A percentile compares a stretch with the other conserved stretches of the same genome.
These are phyloP conservation scores for Ephialtes manifestator DNA, from an alignment of 2,888 invertebrate genomes.

Conservation along the genomic window DNA sequence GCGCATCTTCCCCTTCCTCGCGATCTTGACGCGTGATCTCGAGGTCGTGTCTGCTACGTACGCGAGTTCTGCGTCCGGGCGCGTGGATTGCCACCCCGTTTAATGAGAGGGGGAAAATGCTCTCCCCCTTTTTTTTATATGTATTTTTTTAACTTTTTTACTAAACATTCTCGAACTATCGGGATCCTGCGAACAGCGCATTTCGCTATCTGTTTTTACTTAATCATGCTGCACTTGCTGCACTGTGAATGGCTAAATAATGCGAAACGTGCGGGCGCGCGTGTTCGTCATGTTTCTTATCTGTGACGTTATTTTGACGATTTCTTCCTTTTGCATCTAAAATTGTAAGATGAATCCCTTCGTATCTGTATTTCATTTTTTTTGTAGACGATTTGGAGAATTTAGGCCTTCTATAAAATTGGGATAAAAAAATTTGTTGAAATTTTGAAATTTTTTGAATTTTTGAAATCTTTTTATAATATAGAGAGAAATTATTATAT, in stretches of 20 bases:
- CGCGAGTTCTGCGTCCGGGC: slow-evolving; percentile 39
- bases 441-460: too few species aligned
- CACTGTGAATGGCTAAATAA: neutral
- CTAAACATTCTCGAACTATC: slow-evolving; percentile 18
- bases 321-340: neutral
- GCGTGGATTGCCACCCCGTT: slow-evolving; percentile 23
- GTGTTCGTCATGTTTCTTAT: neutral
- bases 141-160: neutral
- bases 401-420: too few species aligned
- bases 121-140: neutral
- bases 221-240: neutral
- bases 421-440: too few species aligned
- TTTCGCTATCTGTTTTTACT: slow-evolving; percentile 14
- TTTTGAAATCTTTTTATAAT: too few species aligned
- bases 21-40: slow-evolving; percentile 61
- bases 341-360: neutral
- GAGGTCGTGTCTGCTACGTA: slow-evolving; percentile 50
- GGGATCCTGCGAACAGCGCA: slow-evolving; percentile 4
- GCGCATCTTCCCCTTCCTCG: slow-evolving; percentile 45
- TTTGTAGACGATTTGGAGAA: too few species aligned
- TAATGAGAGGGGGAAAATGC: neutral
- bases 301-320: neutral
- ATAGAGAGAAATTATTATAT: too few species aligned
- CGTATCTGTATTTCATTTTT: too few species aligned
- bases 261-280: neutral